phyloP scores from a whole-genome alignment of 2,113 vertebrate genomes.

The Craseonycteris thonglongyai region DNA sequence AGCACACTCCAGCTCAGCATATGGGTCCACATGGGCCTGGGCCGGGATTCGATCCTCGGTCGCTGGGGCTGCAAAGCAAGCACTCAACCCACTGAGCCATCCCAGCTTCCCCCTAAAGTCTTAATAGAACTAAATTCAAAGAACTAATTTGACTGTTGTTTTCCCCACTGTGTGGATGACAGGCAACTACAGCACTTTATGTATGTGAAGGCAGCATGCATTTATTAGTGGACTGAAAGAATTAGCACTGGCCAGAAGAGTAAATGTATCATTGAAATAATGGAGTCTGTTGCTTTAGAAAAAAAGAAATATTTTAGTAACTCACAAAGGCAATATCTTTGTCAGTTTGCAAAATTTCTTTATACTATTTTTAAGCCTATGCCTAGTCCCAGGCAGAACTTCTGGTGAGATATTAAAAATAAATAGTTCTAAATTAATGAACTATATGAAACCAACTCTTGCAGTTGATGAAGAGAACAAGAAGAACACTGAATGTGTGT shows the following conservation, averaged over 20 bases:
- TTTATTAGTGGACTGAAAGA: background rate
- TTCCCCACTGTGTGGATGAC: background rate
- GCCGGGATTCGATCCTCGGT: no score
- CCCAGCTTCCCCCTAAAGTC: no score
- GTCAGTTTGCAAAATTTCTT: background rate
- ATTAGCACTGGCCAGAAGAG: background rate
- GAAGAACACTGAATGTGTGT: background rate
- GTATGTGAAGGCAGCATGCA: background rate
- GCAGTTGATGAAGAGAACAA: background rate
- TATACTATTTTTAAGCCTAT: background rate
- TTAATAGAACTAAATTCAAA: constrained; percentile 7
- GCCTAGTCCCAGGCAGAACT: background rate
- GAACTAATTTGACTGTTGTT: background rate
- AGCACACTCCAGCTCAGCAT: no score
- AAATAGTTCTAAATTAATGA: background rate
- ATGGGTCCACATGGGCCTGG: no score
- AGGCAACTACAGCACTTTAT: background rate
- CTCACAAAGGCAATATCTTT: background rate
- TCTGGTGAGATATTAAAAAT: constrained; percentile 7
- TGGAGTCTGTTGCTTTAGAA: background rate
- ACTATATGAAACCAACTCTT: background rate
- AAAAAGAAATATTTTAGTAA: background rate
- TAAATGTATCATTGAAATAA: background rate
- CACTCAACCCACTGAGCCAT: no score
- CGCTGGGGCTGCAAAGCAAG: no score